phyloP scores from a whole-genome alignment of 2,888 invertebrate genomes.

The Chirona hameri region DNA sequence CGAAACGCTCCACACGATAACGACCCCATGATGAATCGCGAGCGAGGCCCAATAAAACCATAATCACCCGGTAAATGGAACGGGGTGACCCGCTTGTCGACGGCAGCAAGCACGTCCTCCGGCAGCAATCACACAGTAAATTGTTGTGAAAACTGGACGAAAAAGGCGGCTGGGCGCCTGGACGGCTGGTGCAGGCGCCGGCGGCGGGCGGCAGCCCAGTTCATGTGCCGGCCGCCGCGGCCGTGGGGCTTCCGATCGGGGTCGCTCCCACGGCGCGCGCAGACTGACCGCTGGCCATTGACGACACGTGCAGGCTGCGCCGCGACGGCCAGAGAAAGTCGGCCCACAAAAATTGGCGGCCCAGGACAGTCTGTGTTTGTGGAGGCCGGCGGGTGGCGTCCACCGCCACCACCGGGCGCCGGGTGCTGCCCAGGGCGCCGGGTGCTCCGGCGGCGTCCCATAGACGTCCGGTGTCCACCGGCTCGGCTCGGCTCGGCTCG shows the following conservation, averaged over 20 bases:
- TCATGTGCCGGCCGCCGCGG: neutral
- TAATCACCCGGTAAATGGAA: neutral
- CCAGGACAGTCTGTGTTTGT: no score
- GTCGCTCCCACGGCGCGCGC: conserved; percentile 7
- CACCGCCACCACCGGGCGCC: no score
- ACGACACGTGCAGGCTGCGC: neutral
- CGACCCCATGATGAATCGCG: neutral
- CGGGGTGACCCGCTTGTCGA: neutral
- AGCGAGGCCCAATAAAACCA: neutral
- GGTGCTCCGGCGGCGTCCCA: no score
- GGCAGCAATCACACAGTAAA: neutral
- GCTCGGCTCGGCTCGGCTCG: no score
- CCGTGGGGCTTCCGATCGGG: neutral
- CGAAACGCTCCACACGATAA: neutral
- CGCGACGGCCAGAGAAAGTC: neutral
- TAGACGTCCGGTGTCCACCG: no score
- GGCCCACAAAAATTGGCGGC: neutral
- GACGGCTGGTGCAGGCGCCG: no score
- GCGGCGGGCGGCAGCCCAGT: neutral
- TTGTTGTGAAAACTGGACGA: neutral
- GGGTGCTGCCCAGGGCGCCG: no score
- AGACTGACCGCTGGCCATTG: neutral
- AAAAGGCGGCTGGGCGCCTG: neutral
- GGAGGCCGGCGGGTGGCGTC: no score
- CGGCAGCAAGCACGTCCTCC: neutral